These are phyloP conservation scores for Abrostola tripartita DNA, from an alignment of 2,888 invertebrate genomes.

Conservation along the genomic window DNA sequence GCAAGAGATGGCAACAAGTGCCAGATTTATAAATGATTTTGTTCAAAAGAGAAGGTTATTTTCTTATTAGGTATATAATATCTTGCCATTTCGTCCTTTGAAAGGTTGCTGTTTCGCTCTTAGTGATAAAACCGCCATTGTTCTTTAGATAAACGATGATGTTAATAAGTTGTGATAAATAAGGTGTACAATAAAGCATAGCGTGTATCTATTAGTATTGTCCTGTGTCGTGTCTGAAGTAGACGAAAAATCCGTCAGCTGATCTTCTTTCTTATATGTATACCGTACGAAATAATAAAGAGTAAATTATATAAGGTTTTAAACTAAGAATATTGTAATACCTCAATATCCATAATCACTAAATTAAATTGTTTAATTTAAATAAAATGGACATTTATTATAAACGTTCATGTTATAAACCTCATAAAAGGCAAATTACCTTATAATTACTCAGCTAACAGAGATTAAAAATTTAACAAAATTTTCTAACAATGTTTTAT, in stretches of 20 bases:
- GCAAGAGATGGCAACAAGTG: constrained; percentile 39
- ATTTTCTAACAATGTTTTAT: constrained; percentile 53
- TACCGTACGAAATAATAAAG: too few species aligned
- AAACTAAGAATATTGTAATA: too few species aligned
- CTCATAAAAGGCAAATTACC: constrained; percentile 35
- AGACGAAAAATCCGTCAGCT: too few species aligned
- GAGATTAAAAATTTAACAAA: constrained; percentile 45
- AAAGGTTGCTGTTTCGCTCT: background rate
- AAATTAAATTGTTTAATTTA: background rate
- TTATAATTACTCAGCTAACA: constrained; percentile 43
- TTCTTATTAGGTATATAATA: background rate
- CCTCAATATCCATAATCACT: too few species aligned
- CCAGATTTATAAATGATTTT: constrained; percentile 35
- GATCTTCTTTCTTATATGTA: too few species aligned
- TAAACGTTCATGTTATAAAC: constrained; percentile 16
- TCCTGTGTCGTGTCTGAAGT: too few species aligned
- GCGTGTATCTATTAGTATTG: too few species aligned
- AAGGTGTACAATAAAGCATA: too few species aligned
- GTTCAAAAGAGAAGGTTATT: constrained; percentile 9
- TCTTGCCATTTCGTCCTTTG: background rate
- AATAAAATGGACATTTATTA: constrained; percentile 5
- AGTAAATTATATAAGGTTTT: too few species aligned
- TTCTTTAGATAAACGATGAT: too few species aligned
- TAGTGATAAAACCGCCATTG: too few species aligned
- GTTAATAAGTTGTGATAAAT: too few species aligned